Evolutionary conservation across 2,888 invertebrate species (phyloP).

Genomic region (Drosophila monieri): DNA sequence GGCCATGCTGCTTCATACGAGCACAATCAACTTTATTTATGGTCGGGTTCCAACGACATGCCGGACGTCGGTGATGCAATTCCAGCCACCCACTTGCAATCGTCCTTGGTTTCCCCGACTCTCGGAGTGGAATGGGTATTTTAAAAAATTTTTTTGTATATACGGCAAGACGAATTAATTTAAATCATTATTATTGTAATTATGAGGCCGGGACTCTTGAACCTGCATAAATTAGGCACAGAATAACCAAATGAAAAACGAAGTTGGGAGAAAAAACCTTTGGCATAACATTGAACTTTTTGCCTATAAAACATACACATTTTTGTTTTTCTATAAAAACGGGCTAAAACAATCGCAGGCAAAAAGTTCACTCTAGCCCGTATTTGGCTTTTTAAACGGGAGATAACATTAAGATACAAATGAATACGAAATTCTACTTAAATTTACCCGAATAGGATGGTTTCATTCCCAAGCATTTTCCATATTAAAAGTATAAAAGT

Average conservation of each 20-base stretch:
- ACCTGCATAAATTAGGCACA: slow-evolving; percentile 55
- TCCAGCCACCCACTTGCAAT: slow-evolving; percentile 13
- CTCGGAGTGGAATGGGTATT: slow-evolving; percentile 16
- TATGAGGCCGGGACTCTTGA: slow-evolving; percentile 5
- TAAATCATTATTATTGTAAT: slow-evolving; percentile 39
- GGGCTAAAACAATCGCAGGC: neutral
- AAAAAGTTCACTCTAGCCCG: slow-evolving; percentile 16
- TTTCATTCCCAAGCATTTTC: neutral
- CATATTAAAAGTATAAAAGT: no score
- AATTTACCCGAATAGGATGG: neutral
- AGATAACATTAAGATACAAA: neutral
- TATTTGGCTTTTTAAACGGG: neutral
- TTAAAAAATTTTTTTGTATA: slow-evolving; percentile 12
- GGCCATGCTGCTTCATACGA: slow-evolving; percentile 20
- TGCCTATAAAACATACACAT: slow-evolving; percentile 41
- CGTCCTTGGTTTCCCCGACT: slow-evolving; percentile 1
- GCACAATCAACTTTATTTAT: slow-evolving; percentile 46
- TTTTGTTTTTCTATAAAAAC: neutral
- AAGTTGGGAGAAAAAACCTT: neutral
- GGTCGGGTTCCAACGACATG: slow-evolving; percentile 13
- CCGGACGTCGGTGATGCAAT: slow-evolving; percentile 28
- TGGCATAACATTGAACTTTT: slow-evolving; percentile 24
- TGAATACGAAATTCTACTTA: neutral
- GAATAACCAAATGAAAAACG: slow-evolving; percentile 13
- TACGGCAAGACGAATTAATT: slow-evolving; percentile 26